Evolutionary conservation across 2,797 vertebrate species (phyloP).

Genomic region (Macroramphosus scolopax): DNA sequence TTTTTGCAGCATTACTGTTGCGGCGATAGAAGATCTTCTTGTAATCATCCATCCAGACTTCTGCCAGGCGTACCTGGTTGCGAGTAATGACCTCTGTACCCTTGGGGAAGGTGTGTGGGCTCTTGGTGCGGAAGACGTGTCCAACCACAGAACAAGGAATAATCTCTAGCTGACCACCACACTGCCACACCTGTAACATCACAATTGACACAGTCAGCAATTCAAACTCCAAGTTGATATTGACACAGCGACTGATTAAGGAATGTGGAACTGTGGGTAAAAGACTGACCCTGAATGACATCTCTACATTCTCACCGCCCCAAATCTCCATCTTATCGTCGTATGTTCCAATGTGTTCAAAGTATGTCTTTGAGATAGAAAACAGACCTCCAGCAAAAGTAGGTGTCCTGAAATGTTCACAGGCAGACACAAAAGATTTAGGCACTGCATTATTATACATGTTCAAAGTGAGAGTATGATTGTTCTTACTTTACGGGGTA

Average conservation of each 20-base stretch:
- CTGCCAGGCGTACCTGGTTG: slow-evolving; percentile 93
- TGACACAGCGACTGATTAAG: neutral
- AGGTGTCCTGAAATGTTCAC: slow-evolving; percentile 83
- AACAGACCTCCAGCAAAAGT: slow-evolving; percentile 95
- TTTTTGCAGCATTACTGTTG: slow-evolving; percentile 83
- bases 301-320: slow-evolving; percentile 97
- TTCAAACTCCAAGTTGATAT: slow-evolving; percentile 1
- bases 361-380: slow-evolving; percentile 90
- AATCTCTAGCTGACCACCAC: slow-evolving; percentile 93
- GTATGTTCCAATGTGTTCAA: slow-evolving; percentile 93
- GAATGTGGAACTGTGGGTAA: neutral
- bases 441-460: slow-evolving; percentile 6
- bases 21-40: slow-evolving; percentile 91
- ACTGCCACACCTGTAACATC: slow-evolving; percentile 89
- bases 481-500: slow-evolving; percentile 89
- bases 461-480: neutral
- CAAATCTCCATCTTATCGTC: slow-evolving; percentile 99
- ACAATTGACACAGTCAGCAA: slow-evolving; percentile 4
- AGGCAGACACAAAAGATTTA: slow-evolving; percentile 14
- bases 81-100: slow-evolving; percentile 90
- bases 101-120: slow-evolving; percentile 94
- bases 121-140: slow-evolving; percentile 95
- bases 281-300: slow-evolving; percentile 94
- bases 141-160: slow-evolving; percentile 96
- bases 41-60: slow-evolving; percentile 96